Base-by-base conservation (phyloP, 2,113 vertebrate genomes). In the Cyprinodon brontotheroides region DNA sequence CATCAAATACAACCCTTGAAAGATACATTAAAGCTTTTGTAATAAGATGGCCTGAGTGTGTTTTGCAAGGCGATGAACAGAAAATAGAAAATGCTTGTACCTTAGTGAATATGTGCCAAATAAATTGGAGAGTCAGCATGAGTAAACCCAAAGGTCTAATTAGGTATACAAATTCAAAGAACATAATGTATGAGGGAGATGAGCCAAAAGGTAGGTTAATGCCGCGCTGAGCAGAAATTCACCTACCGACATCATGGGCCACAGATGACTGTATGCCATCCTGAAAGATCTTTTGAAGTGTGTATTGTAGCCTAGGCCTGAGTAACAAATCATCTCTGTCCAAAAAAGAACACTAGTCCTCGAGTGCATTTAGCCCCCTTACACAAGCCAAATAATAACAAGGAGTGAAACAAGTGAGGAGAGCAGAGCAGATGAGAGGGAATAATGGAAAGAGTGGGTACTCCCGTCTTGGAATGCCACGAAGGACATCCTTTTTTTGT, bases 171-270 rank as follows among this genome's bases (percentile, higher is more conserved):
- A 90, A 89, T 89, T 92, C 89, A 91, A 92, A 92, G 89, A 83
- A 92, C 89, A 93, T 93, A 90, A 93, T 92, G 88, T 75, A 93
- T 92, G 90, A 92, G 88, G 53, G 74, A 86, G 77, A 82, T 39
- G 78, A 76, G 84, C 73, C 87, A 79, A 86, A 79, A 41, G 85
- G 68, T 73, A 68, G 84, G 86, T 83, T 86, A 90, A 87, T 74
- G 81, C 84, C 29, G 53, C 40, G 39, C 81, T 74, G 76, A 85
- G 89, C 87, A 87, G 82, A 80, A 87, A 80, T 85, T 87, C 72
- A 22, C 86, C 90, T 63, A 60, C 87, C 90, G 91, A 87, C 79
- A 75, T 84, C 78, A 75, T 81, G 79, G 77, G 83, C 77, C 84
- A 38, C 61, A 40, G 64, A 69, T 57, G 84, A 75, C 75, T 29